Evolutionary conservation across 2,888 invertebrate species (phyloP), one percentile per base, ranked within the genome.

Genomic region (Ametastegia equiseti): DNA sequence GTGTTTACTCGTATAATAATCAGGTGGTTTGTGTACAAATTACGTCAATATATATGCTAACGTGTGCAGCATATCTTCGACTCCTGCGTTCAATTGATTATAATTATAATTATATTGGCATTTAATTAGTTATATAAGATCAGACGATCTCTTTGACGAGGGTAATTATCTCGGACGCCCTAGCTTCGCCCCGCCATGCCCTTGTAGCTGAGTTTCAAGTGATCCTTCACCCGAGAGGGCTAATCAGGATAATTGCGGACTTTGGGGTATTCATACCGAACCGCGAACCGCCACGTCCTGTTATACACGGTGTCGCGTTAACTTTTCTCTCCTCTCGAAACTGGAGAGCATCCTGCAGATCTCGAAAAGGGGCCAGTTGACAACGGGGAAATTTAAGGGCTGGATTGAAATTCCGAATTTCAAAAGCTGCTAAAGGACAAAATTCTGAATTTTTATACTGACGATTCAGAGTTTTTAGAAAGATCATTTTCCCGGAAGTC

Each of bases 161-260:
- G 15, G 60, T 78, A 60, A 78, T 78, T 78, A 60, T 60, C 27
- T 78, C 23, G 78, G 78, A 78, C 78, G 78, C 78, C 78, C 63
- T 63, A 30, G n/a, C n/a, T 30, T 60, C 63, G 45, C 60, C 60
- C 15, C 78, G 67, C 39, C n/a, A n/a, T 78, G 60, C 78, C 78
- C 60, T 60, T 60, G 42, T 19, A 36, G 23, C 33, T 36, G 50
- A 23, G 63, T 33, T 63, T 78, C 78, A 45, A 78, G 63, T 60
- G 60, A 78, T 78, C 23, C 78, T 63, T 45, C 60, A 45, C 27
- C 60, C 42, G 63, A 78, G 63, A 78, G 57, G 60, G 60, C 63
- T 78, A 78, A 78, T 78, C 78, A 63, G 60, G 78, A 63, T 78
- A 78, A 78, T 78, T 78, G 78, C 57, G 60, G 63, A 63, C 78